Evolutionary conservation across 2,113 vertebrate genomes (phyloP).

Genomic region (Hemichromis elongatus): DNA sequence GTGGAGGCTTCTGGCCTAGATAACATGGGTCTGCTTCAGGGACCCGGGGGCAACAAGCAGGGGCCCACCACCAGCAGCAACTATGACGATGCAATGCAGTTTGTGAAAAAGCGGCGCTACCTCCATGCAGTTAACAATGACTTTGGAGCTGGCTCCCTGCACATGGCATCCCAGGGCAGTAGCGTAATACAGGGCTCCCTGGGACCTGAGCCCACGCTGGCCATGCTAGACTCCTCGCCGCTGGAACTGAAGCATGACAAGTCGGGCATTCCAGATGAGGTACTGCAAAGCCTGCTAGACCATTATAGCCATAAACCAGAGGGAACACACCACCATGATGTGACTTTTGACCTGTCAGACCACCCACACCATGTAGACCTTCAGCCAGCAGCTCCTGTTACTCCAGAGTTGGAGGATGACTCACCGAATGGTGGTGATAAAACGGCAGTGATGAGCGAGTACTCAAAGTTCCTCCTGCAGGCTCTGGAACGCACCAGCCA

Average conservation of each 20-base stretch:
- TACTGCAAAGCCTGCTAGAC: conserved; percentile 95
- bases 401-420: conserved; percentile 86
- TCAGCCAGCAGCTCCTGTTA: conserved; percentile 85
- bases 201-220: conserved; percentile 85
- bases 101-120: conserved; percentile 98
- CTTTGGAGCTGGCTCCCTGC: conserved; percentile 85
- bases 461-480: conserved; percentile 98
- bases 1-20: conserved; percentile 78
- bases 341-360: conserved; percentile 89
- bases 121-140: conserved; percentile 90
- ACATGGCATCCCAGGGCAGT: conserved; percentile 84
- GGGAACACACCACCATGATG: conserved; percentile 86
- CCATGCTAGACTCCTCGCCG: conserved; percentile 88
- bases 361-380: conserved; percentile 87
- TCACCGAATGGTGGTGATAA: conserved; percentile 86
- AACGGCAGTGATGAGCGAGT: conserved; percentile 91
- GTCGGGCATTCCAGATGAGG: conserved; percentile 97
- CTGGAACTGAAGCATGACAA: conserved; percentile 96
- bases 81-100: conserved; percentile 99
- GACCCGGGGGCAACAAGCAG: conserved; percentile 79
- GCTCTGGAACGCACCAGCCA: conserved; percentile 97
- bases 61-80: conserved; percentile 87
- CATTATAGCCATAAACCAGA: conserved; percentile 95
- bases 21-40: conserved; percentile 85
- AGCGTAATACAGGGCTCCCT: conserved; percentile 93